Evolutionary conservation across 2,113 vertebrate species (phyloP).

Genomic region (Peromyscus californicus): DNA sequence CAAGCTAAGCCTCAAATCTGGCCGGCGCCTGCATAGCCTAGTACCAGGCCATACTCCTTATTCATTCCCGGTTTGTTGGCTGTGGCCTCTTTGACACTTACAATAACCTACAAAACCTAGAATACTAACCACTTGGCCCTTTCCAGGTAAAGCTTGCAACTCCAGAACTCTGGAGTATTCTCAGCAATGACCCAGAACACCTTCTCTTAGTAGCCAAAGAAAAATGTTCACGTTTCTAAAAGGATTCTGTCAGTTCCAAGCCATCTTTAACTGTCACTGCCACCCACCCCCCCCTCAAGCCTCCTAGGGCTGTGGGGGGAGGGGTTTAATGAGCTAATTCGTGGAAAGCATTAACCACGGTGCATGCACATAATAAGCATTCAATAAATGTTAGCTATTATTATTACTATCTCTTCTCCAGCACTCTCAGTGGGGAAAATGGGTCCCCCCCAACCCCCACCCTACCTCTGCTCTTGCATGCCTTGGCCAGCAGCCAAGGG

Average conservation of each 20-base stretch:
- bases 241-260: neutral
- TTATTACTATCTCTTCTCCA: neutral
- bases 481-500: neutral
- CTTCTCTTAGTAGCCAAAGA: neutral
- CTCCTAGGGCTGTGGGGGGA: neutral
- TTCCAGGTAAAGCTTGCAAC: neutral
- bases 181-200: neutral
- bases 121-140: neutral
- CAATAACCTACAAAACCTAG: neutral
- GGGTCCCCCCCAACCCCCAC: neutral
- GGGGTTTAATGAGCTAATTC: conserved; percentile 13
- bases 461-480: too few species aligned
- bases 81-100: neutral
- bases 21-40: neutral
- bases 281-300: neutral
- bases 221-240: neutral
- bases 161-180: neutral
- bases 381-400: neutral
- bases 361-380: neutral
- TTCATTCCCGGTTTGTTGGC: neutral
- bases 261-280: neutral
- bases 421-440: neutral
- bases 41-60: neutral
- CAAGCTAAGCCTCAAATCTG: neutral
- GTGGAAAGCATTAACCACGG: neutral